Evolutionary conservation across 1,140 invertebrate species (phyloP).

Genomic region (Drosophila micromelanica): DNA sequence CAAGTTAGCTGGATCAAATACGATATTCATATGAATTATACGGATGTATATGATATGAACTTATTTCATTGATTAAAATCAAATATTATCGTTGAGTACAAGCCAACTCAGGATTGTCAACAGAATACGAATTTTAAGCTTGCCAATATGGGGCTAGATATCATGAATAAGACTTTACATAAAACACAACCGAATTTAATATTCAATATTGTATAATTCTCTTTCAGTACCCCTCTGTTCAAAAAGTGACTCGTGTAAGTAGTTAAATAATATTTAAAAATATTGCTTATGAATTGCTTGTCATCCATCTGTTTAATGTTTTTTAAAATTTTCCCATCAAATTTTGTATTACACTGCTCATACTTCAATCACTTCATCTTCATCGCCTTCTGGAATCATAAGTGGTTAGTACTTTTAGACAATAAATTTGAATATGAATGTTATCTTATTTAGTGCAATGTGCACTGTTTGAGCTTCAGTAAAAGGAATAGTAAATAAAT

Average conservation of each 20-base stretch:
- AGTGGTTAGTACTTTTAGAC: conserved; percentile 54
- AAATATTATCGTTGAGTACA: not conserved
- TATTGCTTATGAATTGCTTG: conserved; percentile 26
- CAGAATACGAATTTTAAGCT: not conserved
- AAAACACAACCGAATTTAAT: conserved; percentile 13
- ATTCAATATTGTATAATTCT: conserved; percentile 55
- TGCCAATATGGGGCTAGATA: not conserved
- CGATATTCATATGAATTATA: conserved; percentile 68
- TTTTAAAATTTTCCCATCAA: conserved; percentile 47
- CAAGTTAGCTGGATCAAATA: conserved; percentile 34
- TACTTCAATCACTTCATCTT: conserved; percentile 57
- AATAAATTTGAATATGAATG: not conserved
- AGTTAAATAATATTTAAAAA: conserved; percentile 24
- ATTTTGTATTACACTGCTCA: conserved; percentile 39
- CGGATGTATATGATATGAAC: not conserved
- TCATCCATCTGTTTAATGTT: conserved; percentile 56
- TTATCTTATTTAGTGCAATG: not conserved
- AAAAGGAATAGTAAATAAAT: too few species aligned
- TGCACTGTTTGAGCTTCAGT: not conserved
- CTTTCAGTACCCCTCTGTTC: conserved; percentile 75
- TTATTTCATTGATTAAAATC: too few species aligned
- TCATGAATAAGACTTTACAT: not conserved
- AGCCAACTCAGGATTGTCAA: not conserved
- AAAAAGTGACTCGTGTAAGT: conserved; percentile 77
- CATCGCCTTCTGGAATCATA: conserved; percentile 56